Conservation (phyloP, 1,140 invertebrate species). For the Hyposmocoma kahamanoa region DNA sequence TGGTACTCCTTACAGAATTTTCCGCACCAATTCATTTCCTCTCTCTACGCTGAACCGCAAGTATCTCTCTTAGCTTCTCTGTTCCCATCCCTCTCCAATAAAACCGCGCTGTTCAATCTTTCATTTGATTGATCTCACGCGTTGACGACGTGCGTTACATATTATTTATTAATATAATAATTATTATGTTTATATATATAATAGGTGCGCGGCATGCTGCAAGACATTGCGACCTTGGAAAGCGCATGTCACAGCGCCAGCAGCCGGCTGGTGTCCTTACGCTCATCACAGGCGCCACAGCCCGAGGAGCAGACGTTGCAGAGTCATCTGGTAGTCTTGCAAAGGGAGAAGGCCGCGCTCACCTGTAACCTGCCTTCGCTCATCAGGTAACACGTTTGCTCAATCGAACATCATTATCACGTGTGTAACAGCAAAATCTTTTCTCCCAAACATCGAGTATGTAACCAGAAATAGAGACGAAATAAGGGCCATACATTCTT, state of each 20-base stretch:
- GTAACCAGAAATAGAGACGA: no score
- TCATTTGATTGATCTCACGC: no score
- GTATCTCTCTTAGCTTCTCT: not conserved
- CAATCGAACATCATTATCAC: no score
- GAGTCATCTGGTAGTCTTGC: slow-evolving; percentile 82
- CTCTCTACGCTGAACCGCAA: not conserved
- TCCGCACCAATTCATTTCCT: no score
- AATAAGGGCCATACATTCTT: no score
- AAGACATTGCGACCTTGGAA: slow-evolving; percentile 92
- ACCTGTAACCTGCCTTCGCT: slow-evolving; percentile 87
- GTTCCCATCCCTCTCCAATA: not conserved
- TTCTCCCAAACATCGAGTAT: no score
- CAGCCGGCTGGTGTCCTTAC: slow-evolving; percentile 81
- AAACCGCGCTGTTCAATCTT: no score
- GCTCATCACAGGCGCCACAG: slow-evolving; percentile 54
- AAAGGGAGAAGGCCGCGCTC: slow-evolving; percentile 87
- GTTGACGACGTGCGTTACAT: no score
- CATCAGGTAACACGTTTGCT: slow-evolving; percentile 51
- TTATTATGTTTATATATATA: no score
- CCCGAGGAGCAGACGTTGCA: slow-evolving; percentile 80
- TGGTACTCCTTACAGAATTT: no score
- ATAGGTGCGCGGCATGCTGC: slow-evolving; percentile 86
- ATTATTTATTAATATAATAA: no score
- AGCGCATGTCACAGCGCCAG: slow-evolving; percentile 85
- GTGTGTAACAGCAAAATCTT: no score